Evolutionary conservation across 2,113 vertebrate species (phyloP), one percentile per base, ranked within the genome.

Genomic region (Microcebus griseorufus): DNA sequence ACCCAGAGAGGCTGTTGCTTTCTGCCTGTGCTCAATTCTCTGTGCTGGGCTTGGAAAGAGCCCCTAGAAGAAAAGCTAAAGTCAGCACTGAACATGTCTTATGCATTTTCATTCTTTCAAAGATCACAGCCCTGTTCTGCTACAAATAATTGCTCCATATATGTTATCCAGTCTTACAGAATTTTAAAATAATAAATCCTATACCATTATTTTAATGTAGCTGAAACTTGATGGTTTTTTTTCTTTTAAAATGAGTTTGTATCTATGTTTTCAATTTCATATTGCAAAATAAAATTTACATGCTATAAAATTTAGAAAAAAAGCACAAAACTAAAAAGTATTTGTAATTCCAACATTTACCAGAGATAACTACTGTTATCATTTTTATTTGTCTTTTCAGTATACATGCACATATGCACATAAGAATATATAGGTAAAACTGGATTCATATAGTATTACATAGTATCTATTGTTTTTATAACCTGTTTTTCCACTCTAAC

Each of bases 191-290:
- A 64, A 12, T 32, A 53, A 83, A 20, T 4, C 79, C 5, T 81
- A 48, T 48, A 4, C 23, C 9, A 23, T 76, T 64, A 60, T 90
- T 72, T 73, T 90, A 90, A 62, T 65, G 72, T 45, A 58, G 9
- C 1, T 92, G 11, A 42, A 84, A 69, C 3, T 55, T 90, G 64
- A 94, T 69, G 7, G 70, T 82, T 48, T 51, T 88, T 75, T 79
- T 94, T 92, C 73, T 78, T 94, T 92, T 65, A 89, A 93, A 87
- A 81, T 94, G 29, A 94, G 17, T 75, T 92, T 20, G 1, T 88
- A 11, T 45, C 2, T 78, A 16, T 88, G 5, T n/a, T 89, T 93
- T 70, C 48, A 29, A 81, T 67, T 93, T 89, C 55, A 6, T 69
- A 81, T 55, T 53, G 9, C 4, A 78, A 88, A 39, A 76, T 88